A percentile compares a stretch with the other conserved stretches of the same genome.
phyloP scores from a whole-genome alignment of 2,797 vertebrate species.

The Hypotaenidia philippensis region DNA sequence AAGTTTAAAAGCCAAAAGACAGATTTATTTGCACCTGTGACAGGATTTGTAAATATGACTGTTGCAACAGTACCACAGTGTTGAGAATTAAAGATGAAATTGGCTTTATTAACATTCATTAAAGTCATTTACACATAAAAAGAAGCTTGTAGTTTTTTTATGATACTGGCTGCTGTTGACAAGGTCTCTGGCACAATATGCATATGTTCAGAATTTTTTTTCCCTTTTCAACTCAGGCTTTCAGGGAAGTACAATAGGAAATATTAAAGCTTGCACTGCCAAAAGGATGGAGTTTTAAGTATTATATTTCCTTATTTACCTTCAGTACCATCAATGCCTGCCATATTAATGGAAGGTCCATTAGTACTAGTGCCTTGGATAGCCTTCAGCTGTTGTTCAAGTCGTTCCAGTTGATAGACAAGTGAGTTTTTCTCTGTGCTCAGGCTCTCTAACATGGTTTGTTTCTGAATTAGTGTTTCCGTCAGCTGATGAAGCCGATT shows the following conservation, averaged over 20 bases:
- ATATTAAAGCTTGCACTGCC: neutral
- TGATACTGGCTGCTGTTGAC: neutral
- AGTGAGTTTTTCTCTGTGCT: constrained; percentile 96
- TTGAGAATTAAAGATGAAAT: neutral
- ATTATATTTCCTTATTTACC: constrained; percentile 65
- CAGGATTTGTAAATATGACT: neutral
- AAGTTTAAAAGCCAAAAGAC: neutral
- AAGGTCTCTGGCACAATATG: neutral
- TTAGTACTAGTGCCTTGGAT: constrained; percentile 81
- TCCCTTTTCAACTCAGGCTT: neutral
- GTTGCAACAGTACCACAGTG: neutral
- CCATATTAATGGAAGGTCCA: constrained; percentile 91
- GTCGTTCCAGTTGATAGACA: constrained; percentile 93
- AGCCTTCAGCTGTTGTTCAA: constrained; percentile 92
- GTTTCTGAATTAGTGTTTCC: constrained; percentile 98
- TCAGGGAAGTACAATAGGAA: neutral
- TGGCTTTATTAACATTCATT: neutral
- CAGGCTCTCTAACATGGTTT: constrained; percentile 96
- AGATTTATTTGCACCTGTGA: neutral
- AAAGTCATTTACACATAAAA: neutral
- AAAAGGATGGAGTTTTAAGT: neutral
- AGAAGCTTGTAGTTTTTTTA: neutral
- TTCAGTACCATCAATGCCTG: constrained; percentile 87
- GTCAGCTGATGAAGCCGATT: constrained; percentile 96
- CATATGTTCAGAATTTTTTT: neutral